These are phyloP conservation scores for Tetragonula carbonaria DNA, from an alignment of 2,888 invertebrate genomes.

Conservation along the genomic window DNA sequence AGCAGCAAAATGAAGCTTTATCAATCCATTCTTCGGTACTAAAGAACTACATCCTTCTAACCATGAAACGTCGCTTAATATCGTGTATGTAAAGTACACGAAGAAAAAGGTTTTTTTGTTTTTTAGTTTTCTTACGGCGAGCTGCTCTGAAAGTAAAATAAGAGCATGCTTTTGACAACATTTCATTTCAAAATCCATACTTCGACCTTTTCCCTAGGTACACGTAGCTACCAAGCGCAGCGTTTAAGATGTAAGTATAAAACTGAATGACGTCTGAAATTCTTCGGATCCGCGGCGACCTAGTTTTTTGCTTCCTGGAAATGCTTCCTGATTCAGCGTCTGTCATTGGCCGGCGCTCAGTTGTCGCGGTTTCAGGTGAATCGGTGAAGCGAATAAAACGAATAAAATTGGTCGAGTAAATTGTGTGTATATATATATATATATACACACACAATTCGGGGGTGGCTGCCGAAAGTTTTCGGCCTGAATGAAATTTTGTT, in stretches of 20 bases:
- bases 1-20: too few relatives aligned
- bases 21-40: too few relatives aligned
- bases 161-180: neutral
- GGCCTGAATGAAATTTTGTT: too few relatives aligned
- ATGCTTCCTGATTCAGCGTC: constrained; percentile 2
- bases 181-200: neutral
- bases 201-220: neutral
- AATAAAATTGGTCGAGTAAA: neutral
- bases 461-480: too few relatives aligned
- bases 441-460: too few relatives aligned
- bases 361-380: neutral
- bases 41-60: too few relatives aligned
- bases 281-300: neutral
- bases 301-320: neutral
- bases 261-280: constrained; percentile 2
- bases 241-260: neutral
- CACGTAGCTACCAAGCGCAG: neutral
- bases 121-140: neutral
- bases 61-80: neutral
- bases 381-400: neutral
- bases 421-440: neutral
- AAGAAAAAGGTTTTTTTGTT: neutral
- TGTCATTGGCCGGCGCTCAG: neutral
- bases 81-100: neutral
- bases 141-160: neutral